Base-by-base conservation (phyloP, 2,888 invertebrate genomes). In the Formica aserva region DNA sequence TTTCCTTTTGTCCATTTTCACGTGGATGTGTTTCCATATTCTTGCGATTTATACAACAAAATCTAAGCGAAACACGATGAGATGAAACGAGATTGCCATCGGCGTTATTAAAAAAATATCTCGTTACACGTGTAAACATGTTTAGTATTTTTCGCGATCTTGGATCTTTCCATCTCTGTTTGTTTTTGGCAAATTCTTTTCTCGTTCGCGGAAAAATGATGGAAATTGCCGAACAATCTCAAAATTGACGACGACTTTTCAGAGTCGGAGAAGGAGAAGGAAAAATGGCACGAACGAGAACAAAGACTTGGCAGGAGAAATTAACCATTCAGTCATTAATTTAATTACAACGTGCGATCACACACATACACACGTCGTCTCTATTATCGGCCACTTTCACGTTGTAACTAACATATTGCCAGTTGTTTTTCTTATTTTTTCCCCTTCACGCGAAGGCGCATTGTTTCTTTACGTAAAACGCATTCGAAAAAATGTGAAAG, bases 401-500 rank as follows among this genome's bases (percentile, higher is more conserved):
- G 11, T 62, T 45, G 71, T n/a, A 78, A 71, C 60, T 35, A 35
- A 35, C 6, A 6, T 35, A 18, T 18, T 69, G 9, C 15, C 18
- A 22, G 35, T 15, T 55, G 15, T 55, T 55, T 35, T 55, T 71
- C 9, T n/a, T 55, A 6, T 35, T 35, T 32, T 32, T 57, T 26
- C 8, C 22, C 13, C n/a, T 55, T 52, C n/a, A 45, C 26, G 11
- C 60, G 35, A 4, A 60, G 57, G 22, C 35, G 22, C 45, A 78
- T 78, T 78, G 71, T 71, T 62, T 71, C 78, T 78, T 60, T 71
- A 71, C 45, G 71, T 60, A 78, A 78, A 71, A 78, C 22, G 35
- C 71, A 18, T 35, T 41, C 35, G 78, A 32, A 78, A 71, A 67
- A 71, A 71, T 78, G 60, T 78, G 71, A 78, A 78, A 71, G 78